Conservation (phyloP, 1,140 invertebrate genomes). For the Drosophila nasuta region DNA sequence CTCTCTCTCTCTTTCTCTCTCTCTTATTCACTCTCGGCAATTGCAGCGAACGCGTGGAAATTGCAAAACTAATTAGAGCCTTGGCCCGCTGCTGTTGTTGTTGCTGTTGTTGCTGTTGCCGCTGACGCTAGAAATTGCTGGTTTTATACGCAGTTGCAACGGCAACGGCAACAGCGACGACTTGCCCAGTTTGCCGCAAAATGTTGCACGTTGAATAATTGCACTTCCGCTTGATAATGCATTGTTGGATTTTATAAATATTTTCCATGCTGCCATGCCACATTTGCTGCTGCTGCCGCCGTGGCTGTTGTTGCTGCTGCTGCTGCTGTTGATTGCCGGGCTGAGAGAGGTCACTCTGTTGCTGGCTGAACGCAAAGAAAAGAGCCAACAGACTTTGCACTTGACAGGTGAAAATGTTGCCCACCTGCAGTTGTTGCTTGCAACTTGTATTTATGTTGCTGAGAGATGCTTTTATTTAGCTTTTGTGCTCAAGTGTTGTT, state of each 20-base stretch:
- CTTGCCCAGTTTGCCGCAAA: constrained; percentile 71
- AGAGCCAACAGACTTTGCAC: constrained; percentile 18
- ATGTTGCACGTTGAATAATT: constrained; percentile 83
- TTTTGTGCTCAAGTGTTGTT: neutral
- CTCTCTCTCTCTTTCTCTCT: neutral
- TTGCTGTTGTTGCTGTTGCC: constrained; percentile 43
- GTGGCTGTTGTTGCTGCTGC: neutral
- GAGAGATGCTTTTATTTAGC: constrained; percentile 7
- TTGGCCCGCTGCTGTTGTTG: constrained; percentile 61
- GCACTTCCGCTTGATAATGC: constrained; percentile 83
- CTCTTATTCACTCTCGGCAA: constrained; percentile 23
- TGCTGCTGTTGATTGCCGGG: constrained; percentile 7
- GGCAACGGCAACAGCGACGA: constrained; percentile 22
- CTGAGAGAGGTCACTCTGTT: constrained; percentile 26
- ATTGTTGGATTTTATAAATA: constrained; percentile 84
- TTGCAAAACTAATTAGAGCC: constrained; percentile 83
- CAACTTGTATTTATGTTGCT: constrained; percentile 26
- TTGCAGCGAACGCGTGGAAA: constrained; percentile 73
- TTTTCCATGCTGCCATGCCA: constrained; percentile 65
- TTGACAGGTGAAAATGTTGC: constrained; percentile 42
- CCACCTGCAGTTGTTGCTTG: neutral
- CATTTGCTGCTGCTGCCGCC: constrained; percentile 20
- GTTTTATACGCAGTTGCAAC: constrained; percentile 68
- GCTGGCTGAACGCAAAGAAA: constrained; percentile 9
- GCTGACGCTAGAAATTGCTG: constrained; percentile 73